A percentile compares a stretch with the other conserved stretches of the same genome.
Conservation (phyloP, 2,797 vertebrate genomes). For the Anomalospiza imberbis region DNA sequence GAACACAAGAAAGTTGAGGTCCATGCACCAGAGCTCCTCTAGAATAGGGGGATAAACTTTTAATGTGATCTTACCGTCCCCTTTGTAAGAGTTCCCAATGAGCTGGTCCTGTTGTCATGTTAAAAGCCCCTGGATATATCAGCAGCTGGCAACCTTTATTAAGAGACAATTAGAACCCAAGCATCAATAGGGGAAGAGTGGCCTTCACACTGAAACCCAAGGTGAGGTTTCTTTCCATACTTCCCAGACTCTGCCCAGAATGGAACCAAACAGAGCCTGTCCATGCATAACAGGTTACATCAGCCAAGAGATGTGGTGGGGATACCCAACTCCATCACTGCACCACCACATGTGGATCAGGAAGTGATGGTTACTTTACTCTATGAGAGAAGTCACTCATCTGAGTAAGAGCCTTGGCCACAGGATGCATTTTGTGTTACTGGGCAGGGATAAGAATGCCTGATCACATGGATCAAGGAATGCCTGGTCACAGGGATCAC, state of each 20-base stretch:
- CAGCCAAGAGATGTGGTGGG: not conserved
- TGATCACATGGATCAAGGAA: not conserved
- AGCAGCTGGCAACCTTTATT: constrained; percentile 88
- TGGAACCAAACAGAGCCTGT: not conserved
- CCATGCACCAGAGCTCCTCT: not conserved
- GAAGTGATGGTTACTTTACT: not conserved
- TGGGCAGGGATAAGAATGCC: fast-evolving
- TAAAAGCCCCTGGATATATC: constrained; percentile 96
- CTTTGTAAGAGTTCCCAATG: constrained; percentile 97
- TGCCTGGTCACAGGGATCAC: not conserved
- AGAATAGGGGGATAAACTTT: not conserved
- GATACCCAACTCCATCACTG: not conserved
- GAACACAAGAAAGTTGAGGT: not conserved
- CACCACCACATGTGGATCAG: not conserved
- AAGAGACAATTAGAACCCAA: not conserved
- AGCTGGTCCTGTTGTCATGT: constrained; percentile 95
- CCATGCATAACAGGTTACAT: fast-evolving
- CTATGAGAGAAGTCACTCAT: not conserved
- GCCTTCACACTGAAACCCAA: not conserved
- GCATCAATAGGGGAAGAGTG: not conserved
- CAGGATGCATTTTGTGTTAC: not conserved
- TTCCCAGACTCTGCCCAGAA: not conserved
- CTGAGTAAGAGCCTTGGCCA: not conserved
- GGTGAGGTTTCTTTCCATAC: not conserved
- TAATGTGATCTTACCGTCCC: constrained; percentile 78